Base-by-base conservation (phyloP, 2,797 vertebrate species). In the Borostomias antarcticus region DNA sequence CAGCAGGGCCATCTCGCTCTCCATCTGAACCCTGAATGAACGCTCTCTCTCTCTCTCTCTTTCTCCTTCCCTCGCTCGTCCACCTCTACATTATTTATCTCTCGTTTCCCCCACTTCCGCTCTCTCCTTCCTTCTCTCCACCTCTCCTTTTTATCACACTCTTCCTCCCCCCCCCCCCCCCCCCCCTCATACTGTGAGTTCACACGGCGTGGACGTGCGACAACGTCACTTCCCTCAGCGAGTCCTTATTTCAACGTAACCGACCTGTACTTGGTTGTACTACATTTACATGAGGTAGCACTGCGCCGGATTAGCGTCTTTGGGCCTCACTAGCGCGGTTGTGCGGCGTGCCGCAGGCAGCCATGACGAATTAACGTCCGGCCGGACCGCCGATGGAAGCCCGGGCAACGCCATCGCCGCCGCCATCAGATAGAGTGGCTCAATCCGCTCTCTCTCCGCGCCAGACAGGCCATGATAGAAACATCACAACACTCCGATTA, bases 401-500 rank as follows among this genome's bases (percentile, higher is more conserved):
- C 43, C 52, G 13, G 37, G 7, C 5, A 25, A n/a, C n/a, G 64
- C 21, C 21, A 50, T 13, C 10, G 19, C 19, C 59, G 15, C 50
- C 35, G 43, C 23, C 17, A 45, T 29, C 25, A 54, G 35, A 43
- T n/a, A 29, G 40, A 11, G 33, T 11, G 25, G 75, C 76, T 83
- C 82, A 84, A 86, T 84, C 82, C n/a, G 33, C 74, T 83, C 50
- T 56, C 74, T 83, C 50, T 56, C 72, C 72, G 78, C 78, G 82
- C 29, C 81, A 86, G 87, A 88, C 83, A 85, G 80, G 76, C 80
- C 79, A 74, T 82, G 83, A 91, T 89, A 89, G 88, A 91, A 89
- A 89, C 85, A 88, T 89, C 84, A 86, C 82, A 87, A 85, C 84
- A 88, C 82, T 79, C 75, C 78, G n/a, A 87, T 89, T 89, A 89